These are phyloP conservation scores for Zaprionus lachaisei DNA, from an alignment of 1,140 invertebrate genomes.

Conservation along the genomic window DNA sequence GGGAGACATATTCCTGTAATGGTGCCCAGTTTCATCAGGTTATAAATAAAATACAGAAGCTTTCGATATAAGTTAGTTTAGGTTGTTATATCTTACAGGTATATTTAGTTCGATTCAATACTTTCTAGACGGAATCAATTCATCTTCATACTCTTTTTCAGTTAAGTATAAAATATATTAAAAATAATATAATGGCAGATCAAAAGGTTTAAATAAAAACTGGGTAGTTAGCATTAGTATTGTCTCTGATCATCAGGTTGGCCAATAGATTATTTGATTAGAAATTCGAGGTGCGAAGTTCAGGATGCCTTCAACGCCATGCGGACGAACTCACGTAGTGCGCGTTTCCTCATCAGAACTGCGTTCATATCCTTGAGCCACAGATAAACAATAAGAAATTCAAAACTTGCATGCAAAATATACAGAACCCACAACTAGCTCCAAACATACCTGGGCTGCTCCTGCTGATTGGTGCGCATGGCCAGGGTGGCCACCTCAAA, in stretches of 20 bases:
- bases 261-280: slow-evolving; percentile 53
- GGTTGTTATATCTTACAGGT: slow-evolving; percentile 15
- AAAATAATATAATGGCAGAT: background rate
- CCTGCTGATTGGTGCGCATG: slow-evolving; percentile 73
- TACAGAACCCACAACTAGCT: background rate
- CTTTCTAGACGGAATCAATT: slow-evolving; percentile 46
- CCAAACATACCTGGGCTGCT: slow-evolving; percentile 71
- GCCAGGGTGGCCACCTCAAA: slow-evolving; percentile 81
- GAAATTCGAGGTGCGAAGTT: slow-evolving; percentile 58
- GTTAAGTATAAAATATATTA: slow-evolving; percentile 42
- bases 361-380: slow-evolving; percentile 55
- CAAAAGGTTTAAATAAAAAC: slow-evolving; percentile 17
- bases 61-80: background rate
- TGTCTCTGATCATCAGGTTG: slow-evolving; percentile 29
- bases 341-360: slow-evolving; percentile 80
- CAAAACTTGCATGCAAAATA: slow-evolving; percentile 66
- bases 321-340: slow-evolving; percentile 76
- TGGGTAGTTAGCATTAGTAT: slow-evolving; percentile 14
- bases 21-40: background rate
- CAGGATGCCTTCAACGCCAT: slow-evolving; percentile 13
- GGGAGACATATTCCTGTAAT: background rate
- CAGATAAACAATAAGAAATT: slow-evolving; percentile 44
- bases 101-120: slow-evolving; percentile 24
- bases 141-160: slow-evolving; percentile 35
- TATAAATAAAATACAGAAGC: background rate